Base-by-base conservation (phyloP, 2,113 vertebrate species). In the Tiliqua scincoides region DNA sequence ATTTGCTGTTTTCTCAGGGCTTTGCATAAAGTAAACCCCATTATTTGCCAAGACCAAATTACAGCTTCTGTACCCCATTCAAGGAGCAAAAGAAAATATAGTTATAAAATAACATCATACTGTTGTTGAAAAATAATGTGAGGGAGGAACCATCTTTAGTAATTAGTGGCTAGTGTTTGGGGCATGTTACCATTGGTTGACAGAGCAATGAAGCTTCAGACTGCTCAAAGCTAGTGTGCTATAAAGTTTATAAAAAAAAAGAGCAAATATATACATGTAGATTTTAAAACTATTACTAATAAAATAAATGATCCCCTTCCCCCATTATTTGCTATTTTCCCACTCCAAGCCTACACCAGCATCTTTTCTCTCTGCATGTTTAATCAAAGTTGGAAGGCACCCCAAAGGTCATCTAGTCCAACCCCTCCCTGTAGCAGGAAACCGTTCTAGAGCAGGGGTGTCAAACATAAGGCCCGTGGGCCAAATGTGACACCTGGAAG, bases 11-110 rank as follows among this genome's bases (percentile, higher is more conserved):
- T 90, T 91, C 54, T 83, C 86, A 91, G 89, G 88, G 90, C 81
- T 94, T 91, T 91, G 68, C 91, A 88, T 91, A 89, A 72, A 89
- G 70, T 89, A 17, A 93, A 93, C 91, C 87, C 87, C 82, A 82
- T 91, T 92, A 90, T 80, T 86, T 85, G 76, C 81, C 87, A 94
- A 90, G 86, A 86, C 87, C 85, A 90, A 92, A 93, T 91, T 82
- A 80, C 83, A 91, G 89, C 83, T 91, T 75, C n/a, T 92, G 89
- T 87, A 92, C 87, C 32, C 72, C 87, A 92, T 72, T 91, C 89
- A 87, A 82, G 86, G 86, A 91, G 79, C 85, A 82, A 83, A 93
- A 81, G 85, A 82, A 77, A 14, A 37, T 65, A 68, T 54, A 75
- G 79, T 71, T 91, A 17, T 87, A 85, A 93, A 90, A 62, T 87